Evolutionary conservation across 53 echinoderm and acorn worm genomes (phyloP).

Genomic region (Actinopyga echinites): DNA sequence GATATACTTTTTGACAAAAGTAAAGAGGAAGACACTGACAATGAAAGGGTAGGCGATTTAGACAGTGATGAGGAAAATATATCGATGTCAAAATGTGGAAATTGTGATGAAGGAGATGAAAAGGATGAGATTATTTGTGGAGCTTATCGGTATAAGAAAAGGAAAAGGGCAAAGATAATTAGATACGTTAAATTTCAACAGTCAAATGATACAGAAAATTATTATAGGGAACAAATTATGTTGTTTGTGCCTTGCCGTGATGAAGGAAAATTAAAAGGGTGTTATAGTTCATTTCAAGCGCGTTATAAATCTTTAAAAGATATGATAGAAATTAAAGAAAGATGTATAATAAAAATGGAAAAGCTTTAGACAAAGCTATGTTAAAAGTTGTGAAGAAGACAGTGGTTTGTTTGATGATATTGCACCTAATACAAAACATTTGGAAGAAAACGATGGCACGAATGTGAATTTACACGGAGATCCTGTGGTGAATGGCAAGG

Average conservation of each 20-base stretch:
- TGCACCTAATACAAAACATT: background rate
- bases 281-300: background rate
- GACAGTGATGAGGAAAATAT: background rate
- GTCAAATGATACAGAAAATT: background rate
- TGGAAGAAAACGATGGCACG: background rate
- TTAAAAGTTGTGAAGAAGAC: background rate
- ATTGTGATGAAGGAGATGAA: background rate
- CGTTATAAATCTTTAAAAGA: background rate
- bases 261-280: background rate
- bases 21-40: background rate
- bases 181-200: background rate
- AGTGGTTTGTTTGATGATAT: background rate
- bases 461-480: too few relatives aligned
- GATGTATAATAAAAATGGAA: constrained; percentile 6
- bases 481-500: too few relatives aligned
- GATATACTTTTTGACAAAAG: constrained; percentile 9
- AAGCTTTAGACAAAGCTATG: background rate
- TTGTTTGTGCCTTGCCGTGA: constrained; percentile 6
- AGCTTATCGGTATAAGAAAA: background rate
- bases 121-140: background rate
- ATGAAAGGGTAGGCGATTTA: background rate
- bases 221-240: too few relatives aligned
- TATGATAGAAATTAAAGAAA: background rate
- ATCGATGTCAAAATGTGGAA: too few relatives aligned
- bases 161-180: too few relatives aligned